Evolutionary conservation across 53 echinoderm and acorn worm species (phyloP), one percentile per base, ranked within the genome.

Genomic region (Glandiceps talaboti): DNA sequence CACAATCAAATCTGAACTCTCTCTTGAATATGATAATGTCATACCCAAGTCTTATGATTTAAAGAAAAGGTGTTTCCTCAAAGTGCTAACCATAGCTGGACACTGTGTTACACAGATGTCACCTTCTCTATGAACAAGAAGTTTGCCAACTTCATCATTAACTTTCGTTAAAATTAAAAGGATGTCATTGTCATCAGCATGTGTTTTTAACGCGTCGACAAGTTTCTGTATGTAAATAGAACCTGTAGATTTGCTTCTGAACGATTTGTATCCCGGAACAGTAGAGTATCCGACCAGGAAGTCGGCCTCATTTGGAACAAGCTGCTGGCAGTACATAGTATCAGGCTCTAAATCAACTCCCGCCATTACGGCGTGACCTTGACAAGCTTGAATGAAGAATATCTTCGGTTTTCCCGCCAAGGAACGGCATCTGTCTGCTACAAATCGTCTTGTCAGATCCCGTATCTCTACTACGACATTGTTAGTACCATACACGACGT

Each of bases 341-440:
- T 6, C 20, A 45, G 64, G 20, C n/a, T n/a, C n/a, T n/a, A n/a
- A n/a, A 6, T 6, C 20, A 6, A 45, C 64, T 6, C 64, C 64
- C 20, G 6, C 64, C 64, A 45, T 45, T 12, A 20, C 6, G 6
- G 20, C 20, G 6, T 45, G 64, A 12, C 64, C 64, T 45, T 45
- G 64, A 45, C 64, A 45, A 6, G 64, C 64, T 20, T 91, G 92
- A 14, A 94, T 45, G 77, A 94, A 92, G 74, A 94, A 94, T 29
- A 94, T 75, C 45, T 92, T 92, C 28, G 94, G 91, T 73, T 94
- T 94, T 73, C 87, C 89, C 31, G 94, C 94, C 26, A 94, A 83
- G 25, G 90, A 88, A 6, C 90, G 91, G 64, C 94, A 94, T 79
- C 92, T 91, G 26, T 79, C 81, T 1, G 88, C 83, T 14, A 90